Base-by-base conservation (phyloP, 2,113 vertebrate genomes). In the Ahaetulla prasina region DNA sequence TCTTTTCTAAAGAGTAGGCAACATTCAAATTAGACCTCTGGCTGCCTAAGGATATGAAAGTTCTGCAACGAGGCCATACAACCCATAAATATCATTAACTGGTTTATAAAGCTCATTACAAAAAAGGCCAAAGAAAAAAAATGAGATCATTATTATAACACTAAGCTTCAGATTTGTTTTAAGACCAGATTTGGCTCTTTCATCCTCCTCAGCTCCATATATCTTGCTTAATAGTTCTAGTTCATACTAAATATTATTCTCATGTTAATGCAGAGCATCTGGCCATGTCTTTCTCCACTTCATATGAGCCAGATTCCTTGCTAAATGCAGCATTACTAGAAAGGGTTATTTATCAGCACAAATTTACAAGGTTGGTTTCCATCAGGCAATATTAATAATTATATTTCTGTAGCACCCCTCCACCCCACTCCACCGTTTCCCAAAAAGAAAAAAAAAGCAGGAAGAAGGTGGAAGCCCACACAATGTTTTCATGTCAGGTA, bases 401-500 rank as follows among this genome's bases (percentile, higher is more conserved):
- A 0, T 0, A 91, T 90, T 96, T 96, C 91, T 96, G 92, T 88
- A 2, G 88, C 86, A 80, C n/a, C n/a, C 16, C 11, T 63, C 27
- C 57, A 18, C 16, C 68, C 68, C 16, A 35, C 68, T 7, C n/a
- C 35, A 22, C 35, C 8, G 2, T 43, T 80, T 43, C 35, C 47
- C 57, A 25, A 23, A 94, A 54, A 54, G 3, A 18, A 55, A 55
- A 57, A 57, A 92, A 88, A 43, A 80, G 16, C 8, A 95, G 93
- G 92, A 68, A 90, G 11, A 22, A 30, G 8, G 20, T 3, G 18
- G 49, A 94, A 95, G 93, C 89, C 95, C 95, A 93, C 92, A 92
- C 55, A 95, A 93, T 94, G 23, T 95, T 95, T 95, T 96, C 95
- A 95, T 90, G 57, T 96, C 96, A 96, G 96, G 96, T 85, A 96